Percentiles rank a stretch among this genome's conserved stretches.
Conservation (phyloP, 2,888 invertebrate genomes). For the Argyresthia albistria region DNA sequence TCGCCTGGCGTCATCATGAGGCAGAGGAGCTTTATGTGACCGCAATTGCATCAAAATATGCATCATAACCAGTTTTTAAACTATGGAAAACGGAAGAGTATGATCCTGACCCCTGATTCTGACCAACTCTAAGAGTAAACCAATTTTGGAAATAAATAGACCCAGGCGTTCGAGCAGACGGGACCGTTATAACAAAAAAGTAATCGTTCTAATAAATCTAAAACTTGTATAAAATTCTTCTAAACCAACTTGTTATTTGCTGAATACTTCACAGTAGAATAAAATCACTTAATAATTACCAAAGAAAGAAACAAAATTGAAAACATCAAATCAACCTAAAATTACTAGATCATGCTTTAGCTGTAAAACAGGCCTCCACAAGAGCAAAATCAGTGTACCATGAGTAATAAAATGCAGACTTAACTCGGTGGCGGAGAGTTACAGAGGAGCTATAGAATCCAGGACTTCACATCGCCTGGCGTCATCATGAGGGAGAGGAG, state of each 20-base stretch:
- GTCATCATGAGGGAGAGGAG: conserved; percentile 80
- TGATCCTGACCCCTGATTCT: too few species aligned
- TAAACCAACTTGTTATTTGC: too few species aligned
- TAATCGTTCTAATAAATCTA: conserved; percentile 13
- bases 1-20: conserved; percentile 74
- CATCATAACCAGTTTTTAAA: conserved; percentile 72
- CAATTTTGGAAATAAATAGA: too few species aligned
- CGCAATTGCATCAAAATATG: conserved; percentile 72
- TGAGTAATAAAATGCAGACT: conserved; percentile 49
- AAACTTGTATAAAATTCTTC: not conserved
- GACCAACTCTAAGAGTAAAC: too few species aligned
- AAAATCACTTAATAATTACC: conserved; percentile 27
- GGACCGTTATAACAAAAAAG: too few species aligned
- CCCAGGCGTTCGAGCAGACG: too few species aligned
- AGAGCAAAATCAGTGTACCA: not conserved
- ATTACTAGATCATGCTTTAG: conserved; percentile 13
- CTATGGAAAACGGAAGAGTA: too few species aligned
- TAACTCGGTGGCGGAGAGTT: conserved; percentile 44
- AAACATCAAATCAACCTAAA: conserved; percentile 8
- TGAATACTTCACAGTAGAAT: too few species aligned
- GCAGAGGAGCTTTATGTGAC: conserved; percentile 80
- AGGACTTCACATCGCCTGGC: conserved; percentile 68
- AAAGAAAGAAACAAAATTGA: conserved; percentile 27
- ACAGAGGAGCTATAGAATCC: conserved; percentile 67
- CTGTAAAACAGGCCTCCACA: conserved; percentile 7